phyloP scores from a whole-genome alignment of 1,140 invertebrate genomes.

The Homalodisca vitripennis region DNA sequence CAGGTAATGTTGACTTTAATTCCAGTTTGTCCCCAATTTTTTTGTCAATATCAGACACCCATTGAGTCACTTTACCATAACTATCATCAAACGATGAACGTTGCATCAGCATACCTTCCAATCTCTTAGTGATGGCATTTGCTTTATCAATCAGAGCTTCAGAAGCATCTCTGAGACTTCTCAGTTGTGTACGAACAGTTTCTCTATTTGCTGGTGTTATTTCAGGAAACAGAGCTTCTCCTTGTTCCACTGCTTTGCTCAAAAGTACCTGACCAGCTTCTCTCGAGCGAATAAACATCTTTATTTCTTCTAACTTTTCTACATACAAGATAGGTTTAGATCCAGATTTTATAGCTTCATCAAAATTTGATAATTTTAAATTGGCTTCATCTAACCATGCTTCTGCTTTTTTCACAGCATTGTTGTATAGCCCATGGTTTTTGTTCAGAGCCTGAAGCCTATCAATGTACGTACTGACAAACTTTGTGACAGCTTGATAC shows the following conservation, averaged over 20 bases:
- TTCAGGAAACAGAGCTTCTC: constrained; percentile 82
- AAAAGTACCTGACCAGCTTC: constrained; percentile 75
- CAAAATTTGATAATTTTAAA: constrained; percentile 65
- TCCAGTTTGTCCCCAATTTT: constrained; percentile 66
- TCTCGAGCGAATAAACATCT: constrained; percentile 68
- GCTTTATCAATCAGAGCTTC: constrained; percentile 82
- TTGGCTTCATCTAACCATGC: constrained; percentile 78
- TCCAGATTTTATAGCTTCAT: constrained; percentile 61
- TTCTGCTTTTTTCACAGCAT: constrained; percentile 67
- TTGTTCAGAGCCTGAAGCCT: constrained; percentile 35
- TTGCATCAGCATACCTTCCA: constrained; percentile 83
- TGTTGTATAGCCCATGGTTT: constrained; percentile 54
- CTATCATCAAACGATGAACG: constrained; percentile 89
- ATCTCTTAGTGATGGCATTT: constrained; percentile 79
- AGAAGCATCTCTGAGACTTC: constrained; percentile 75
- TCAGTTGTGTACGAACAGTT: constrained; percentile 74
- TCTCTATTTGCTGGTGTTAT: constrained; percentile 86
- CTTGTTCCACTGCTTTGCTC: constrained; percentile 78
- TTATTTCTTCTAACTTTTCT: constrained; percentile 70
- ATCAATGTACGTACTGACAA: constrained; percentile 48
- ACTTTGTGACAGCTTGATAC: constrained; percentile 74
- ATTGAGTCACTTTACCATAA: constrained; percentile 73
- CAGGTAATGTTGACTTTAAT: constrained; percentile 71
- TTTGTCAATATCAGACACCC: constrained; percentile 71
- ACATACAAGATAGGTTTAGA: constrained; percentile 59